These are phyloP conservation scores for Limulus polyphemus DNA, from an alignment of 2,888 invertebrate species.

Conservation along the genomic window DNA sequence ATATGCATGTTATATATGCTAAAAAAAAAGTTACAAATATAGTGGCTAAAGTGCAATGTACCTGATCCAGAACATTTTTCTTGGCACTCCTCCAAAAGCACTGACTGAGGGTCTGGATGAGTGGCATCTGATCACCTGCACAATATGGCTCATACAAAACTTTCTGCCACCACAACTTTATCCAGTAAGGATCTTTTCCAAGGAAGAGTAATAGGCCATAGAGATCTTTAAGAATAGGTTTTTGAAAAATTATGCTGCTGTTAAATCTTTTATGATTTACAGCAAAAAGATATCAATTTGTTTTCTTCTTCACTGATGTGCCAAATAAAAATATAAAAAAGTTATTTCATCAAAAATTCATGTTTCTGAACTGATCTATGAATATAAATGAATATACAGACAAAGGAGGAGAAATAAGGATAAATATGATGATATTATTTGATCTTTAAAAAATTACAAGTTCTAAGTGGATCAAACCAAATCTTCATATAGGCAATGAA, in stretches of 20 bases:
- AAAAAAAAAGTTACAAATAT: too few species aligned
- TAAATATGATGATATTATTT: neutral
- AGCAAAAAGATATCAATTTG: neutral
- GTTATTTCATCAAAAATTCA: neutral
- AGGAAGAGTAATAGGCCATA: constrained; percentile 50
- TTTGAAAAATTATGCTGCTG: too few species aligned
- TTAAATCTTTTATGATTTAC: too few species aligned
- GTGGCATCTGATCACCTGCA: constrained; percentile 38
- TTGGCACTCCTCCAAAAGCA: constrained; percentile 59
- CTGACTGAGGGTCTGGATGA: constrained; percentile 44
- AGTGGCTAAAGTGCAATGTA: constrained; percentile 17
- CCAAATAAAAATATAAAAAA: constrained; percentile 1
- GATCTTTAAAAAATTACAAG: too few species aligned
- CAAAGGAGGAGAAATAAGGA: too few species aligned
- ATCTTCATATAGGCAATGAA: neutral
- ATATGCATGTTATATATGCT: too few species aligned
- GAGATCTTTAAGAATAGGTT: constrained; percentile 36
- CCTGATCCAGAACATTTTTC: constrained; percentile 50
- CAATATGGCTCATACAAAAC: constrained; percentile 44
- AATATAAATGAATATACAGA: too few species aligned
- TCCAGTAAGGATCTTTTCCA: constrained; percentile 45
- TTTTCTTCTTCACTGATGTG: neutral
- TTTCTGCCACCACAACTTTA: constrained; percentile 42
- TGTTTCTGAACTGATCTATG: too few species aligned
- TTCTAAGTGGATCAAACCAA: too few species aligned